These are phyloP conservation scores for Achlya flavicornis DNA, from an alignment of 2,888 invertebrate species.

Conservation along the genomic window DNA sequence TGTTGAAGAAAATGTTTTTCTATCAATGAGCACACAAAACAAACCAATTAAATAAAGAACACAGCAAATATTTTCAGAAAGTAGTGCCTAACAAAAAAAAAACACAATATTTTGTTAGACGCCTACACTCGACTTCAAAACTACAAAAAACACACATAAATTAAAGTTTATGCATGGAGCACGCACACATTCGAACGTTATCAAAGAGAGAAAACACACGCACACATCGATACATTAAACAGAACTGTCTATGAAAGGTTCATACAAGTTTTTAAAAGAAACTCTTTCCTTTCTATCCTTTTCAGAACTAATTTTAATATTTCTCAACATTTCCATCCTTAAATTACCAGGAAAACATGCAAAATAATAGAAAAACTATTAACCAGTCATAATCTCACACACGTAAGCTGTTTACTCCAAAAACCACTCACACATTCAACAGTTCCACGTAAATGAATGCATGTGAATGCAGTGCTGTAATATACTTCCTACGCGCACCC, in stretches of 20 bases:
- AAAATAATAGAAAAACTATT: constrained; percentile 22
- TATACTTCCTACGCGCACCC: constrained; percentile 37
- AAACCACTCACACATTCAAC: constrained; percentile 47
- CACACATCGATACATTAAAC: not conserved
- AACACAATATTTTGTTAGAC: not conserved
- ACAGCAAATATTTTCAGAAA: constrained; percentile 2
- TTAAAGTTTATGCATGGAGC: not conserved
- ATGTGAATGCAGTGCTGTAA: constrained; percentile 50
- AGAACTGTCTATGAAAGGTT: not conserved
- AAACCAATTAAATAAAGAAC: not conserved
- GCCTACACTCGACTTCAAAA: not conserved
- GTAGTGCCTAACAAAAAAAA: not conserved
- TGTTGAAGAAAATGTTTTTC: too few species aligned
- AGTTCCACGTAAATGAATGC: constrained; percentile 39
- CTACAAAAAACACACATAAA: constrained; percentile 7
- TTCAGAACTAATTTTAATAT: too few species aligned
- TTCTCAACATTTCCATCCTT: not conserved
- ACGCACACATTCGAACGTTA: not conserved
- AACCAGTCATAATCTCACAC: constrained; percentile 48
- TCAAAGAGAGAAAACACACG: not conserved
- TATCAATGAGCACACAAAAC: not conserved
- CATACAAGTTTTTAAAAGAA: too few species aligned
- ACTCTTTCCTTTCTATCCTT: too few species aligned
- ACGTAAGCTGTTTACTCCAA: constrained; percentile 53
- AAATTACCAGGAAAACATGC: constrained; percentile 10